A percentile compares a stretch with the other conserved stretches of the same genome.
Conservation (phyloP, 2,113 vertebrate species). For the Psilopsiagon aymara region DNA sequence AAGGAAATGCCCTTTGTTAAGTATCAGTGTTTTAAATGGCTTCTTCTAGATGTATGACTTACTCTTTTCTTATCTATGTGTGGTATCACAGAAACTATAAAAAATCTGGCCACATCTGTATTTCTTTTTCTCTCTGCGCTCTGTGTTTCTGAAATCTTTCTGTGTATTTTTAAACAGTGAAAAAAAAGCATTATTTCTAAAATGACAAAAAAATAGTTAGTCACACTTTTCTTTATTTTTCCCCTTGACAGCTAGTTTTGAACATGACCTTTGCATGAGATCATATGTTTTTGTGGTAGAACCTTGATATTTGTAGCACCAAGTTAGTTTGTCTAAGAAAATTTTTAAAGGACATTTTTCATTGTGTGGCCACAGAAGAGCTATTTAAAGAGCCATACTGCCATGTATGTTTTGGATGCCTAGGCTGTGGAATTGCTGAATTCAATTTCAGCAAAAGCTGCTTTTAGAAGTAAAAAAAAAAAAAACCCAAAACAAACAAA, state of each 20-base stretch:
- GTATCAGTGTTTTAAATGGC: neutral
- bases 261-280: neutral
- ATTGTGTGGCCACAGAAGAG: neutral
- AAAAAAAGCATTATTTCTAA: neutral
- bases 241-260: neutral
- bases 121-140: neutral
- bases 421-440: neutral
- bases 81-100: neutral
- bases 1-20: neutral
- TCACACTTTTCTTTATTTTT: neutral
- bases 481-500: neutral
- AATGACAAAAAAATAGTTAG: neutral
- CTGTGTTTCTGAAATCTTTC: neutral
- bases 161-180: neutral
- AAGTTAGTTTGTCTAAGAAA: neutral
- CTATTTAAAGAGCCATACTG: neutral
- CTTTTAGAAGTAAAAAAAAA: neutral
- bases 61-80: neutral
- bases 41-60: neutral
- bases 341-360: neutral
- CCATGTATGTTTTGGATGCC: neutral
- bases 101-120: neutral
- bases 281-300: neutral
- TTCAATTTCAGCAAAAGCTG: neutral
- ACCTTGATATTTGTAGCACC: neutral